A percentile compares a stretch with the other conserved stretches of the same genome.
These are phyloP conservation scores for Gopherus flavomarginatus DNA, from an alignment of 2,113 vertebrate species.

Conservation along the genomic window DNA sequence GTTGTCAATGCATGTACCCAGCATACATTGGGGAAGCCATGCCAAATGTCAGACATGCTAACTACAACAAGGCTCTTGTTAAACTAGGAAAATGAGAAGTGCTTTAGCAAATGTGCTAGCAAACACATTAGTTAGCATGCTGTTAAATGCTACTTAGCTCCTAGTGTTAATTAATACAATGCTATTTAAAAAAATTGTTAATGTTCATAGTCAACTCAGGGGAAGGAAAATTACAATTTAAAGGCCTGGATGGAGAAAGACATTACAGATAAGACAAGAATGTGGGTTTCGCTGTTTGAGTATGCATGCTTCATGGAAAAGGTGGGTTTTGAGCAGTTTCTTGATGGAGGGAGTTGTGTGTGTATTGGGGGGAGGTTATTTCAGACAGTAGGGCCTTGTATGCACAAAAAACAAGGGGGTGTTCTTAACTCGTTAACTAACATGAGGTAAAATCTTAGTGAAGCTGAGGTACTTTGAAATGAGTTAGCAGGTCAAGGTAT, in stretches of 20 bases:
- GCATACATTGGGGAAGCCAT: too few species aligned
- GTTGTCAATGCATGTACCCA: too few species aligned
- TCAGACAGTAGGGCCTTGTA: neutral
- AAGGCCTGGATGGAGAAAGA: neutral
- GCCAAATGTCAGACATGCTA: too few species aligned
- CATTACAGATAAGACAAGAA: neutral
- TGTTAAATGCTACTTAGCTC: too few species aligned
- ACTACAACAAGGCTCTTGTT: neutral
- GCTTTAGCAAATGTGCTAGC: neutral
- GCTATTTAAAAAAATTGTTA: neutral
- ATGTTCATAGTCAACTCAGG: neutral
- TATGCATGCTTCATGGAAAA: neutral
- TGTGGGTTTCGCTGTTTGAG: neutral
- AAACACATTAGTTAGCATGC: neutral
- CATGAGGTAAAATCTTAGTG: neutral
- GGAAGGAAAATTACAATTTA: neutral
- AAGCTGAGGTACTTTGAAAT: neutral
- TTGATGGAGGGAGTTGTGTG: neutral
- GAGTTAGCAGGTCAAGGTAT: neutral
- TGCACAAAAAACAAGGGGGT: neutral
- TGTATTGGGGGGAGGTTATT: neutral
- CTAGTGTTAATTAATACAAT: neutral
- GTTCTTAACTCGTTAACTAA: neutral
- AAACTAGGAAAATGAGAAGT: neutral
- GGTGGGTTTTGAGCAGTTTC: neutral